Evolutionary conservation across 2,113 vertebrate species (phyloP).

Genomic region (Peucedramus taeniatus): DNA sequence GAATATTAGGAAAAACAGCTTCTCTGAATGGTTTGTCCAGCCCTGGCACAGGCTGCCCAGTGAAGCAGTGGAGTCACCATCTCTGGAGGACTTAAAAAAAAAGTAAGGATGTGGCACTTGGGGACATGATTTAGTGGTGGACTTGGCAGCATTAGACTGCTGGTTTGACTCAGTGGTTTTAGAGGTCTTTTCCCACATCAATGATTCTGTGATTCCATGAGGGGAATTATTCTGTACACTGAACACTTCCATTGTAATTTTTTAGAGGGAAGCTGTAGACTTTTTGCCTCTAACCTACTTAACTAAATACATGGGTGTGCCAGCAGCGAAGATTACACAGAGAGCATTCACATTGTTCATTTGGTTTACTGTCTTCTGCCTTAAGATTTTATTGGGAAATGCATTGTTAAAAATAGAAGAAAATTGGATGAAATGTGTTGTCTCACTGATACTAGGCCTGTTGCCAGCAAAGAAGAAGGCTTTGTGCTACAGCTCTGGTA

Average conservation of each 20-base stretch:
- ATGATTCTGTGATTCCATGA: fast-evolving
- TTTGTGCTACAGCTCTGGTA: background rate
- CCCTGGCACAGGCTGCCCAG: background rate
- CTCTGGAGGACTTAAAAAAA: background rate
- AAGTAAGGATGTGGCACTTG: background rate
- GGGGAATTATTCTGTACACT: background rate
- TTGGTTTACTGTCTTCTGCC: background rate
- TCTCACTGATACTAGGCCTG: background rate
- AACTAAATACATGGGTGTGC: background rate
- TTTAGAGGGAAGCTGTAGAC: background rate
- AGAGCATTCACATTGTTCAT: background rate
- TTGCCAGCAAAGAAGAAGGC: background rate
- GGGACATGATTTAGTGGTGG: background rate
- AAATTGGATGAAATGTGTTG: background rate
- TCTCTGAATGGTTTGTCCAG: background rate
- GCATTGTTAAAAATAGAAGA: background rate
- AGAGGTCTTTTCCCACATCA: background rate
- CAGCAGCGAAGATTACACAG: background rate
- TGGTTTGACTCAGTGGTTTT: background rate
- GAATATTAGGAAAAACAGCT: background rate
- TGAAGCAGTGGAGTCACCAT: background rate
- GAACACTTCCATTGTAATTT: background rate
- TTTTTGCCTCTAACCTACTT: background rate
- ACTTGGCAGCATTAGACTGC: background rate
- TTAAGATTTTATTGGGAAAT: background rate